phyloP scores from a whole-genome alignment of 2,113 vertebrate species.

The Pituophis catenifer region DNA sequence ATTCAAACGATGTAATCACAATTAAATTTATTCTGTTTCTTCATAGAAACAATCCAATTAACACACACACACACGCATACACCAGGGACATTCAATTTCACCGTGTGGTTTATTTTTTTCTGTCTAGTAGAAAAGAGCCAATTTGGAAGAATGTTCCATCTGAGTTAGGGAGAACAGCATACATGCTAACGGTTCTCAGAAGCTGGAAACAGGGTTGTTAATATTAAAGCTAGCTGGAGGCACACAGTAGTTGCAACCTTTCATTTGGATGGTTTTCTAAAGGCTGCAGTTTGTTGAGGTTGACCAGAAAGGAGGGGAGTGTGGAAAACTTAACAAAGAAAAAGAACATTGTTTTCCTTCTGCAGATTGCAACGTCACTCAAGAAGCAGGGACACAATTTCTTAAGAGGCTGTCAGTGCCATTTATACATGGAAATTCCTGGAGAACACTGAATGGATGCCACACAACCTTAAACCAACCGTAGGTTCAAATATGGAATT shows the following conservation, averaged over 20 bases:
- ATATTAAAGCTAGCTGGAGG: slow-evolving; percentile 26
- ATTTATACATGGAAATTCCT: not conserved
- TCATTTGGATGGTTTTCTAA: not conserved
- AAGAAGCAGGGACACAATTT: not conserved
- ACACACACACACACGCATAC: not conserved
- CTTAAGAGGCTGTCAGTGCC: not conserved
- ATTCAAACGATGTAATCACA: slow-evolving; percentile 29
- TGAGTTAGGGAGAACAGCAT: slow-evolving; percentile 24
- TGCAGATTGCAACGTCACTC: not conserved
- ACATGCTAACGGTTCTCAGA: slow-evolving; percentile 26
- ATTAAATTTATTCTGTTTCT: slow-evolving; percentile 54
- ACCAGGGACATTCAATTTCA: not conserved
- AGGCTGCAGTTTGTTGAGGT: not conserved
- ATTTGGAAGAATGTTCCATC: slow-evolving; percentile 21
- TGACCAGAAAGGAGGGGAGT: not conserved
- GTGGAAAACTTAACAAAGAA: not conserved
- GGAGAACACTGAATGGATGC: not conserved
- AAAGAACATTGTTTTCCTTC: not conserved
- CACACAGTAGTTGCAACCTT: not conserved
- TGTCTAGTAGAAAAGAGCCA: not conserved
- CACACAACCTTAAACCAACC: not conserved
- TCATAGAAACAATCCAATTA: slow-evolving; percentile 47
- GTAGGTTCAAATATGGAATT: not conserved
- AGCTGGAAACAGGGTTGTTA: slow-evolving; percentile 26
- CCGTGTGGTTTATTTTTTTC: not conserved